Base-by-base conservation (phyloP, 1,140 invertebrate genomes). In the Doryteuthis pealeii region DNA sequence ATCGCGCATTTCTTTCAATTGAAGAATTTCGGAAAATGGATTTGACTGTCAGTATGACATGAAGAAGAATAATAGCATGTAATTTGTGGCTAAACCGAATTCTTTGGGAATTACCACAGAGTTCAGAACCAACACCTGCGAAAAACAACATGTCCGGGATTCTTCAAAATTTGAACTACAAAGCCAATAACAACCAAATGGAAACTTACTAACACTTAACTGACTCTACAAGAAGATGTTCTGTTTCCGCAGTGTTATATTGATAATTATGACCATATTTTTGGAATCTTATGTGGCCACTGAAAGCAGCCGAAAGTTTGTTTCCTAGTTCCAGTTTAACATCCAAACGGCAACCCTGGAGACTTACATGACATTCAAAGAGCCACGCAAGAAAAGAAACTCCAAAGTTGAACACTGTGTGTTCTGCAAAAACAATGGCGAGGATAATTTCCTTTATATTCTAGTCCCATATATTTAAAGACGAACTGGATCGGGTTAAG, bases 351-450 rank as follows among this genome's bases (percentile, higher is more conserved):
- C 15, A 33, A 26, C n/a, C 1, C 30, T 68, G 3, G 66, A 68
- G 10, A 33, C 28, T 26, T 68, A 68, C 66, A 68, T 68, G 31
- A 68, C 15, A 6, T n/a, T 73, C 66, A 78, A 78, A 72, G 73
- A 75, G 10, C 75, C 73, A 14, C 58, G 67, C 18, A 67, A 76
- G 26, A 67, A 43, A 73, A 71, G 4, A 76, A 74, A 31, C 65
- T 78, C 75, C 65, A 77, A 74, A 43, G 69, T 69, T n/a, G n/a
- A 45, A 15, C n/a, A 43, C n/a, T 84, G 82, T 72, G 81, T 81
- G 30, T 91, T 91, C 74, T 91, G 91, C 74, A 86, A 87, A 3
- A 90, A 89, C 71, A 91, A 91, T 84, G 90, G 90, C 2, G 90
- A 91, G 79, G 80, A 82, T 5, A 78, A n/a, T n/a, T 84, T 5